Percentiles rank a stretch among this genome's conserved stretches.
These are phyloP conservation scores for Vulpes ferrilata DNA, from an alignment of 2,113 vertebrate species.

Conservation along the genomic window DNA sequence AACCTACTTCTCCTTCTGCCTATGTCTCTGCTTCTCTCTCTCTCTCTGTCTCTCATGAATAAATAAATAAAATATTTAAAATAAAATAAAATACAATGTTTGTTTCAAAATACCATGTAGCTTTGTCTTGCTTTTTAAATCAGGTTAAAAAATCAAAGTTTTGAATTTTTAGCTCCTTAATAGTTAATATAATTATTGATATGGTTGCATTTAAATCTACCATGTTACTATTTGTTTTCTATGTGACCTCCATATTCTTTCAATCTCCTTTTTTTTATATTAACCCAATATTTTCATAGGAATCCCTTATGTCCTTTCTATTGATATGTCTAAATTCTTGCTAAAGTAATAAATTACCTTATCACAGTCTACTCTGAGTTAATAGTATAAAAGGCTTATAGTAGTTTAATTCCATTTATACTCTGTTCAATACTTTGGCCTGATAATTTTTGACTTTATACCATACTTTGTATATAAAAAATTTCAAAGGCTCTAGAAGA, in stretches of 20 bases:
- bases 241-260: not conserved
- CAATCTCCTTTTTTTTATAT: not conserved
- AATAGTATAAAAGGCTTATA: constrained; percentile 22
- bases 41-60: no score
- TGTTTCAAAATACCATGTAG: not conserved
- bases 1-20: no score
- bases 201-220: not conserved
- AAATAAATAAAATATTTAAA: no score
- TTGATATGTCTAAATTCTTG: not conserved
- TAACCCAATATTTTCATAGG: not conserved
- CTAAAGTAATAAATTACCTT: not conserved
- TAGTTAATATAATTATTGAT: not conserved
- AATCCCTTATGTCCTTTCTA: not conserved
- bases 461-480: not conserved
- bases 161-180: not conserved
- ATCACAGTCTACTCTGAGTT: not conserved
- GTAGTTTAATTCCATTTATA: not conserved
- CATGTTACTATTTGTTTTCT: constrained; percentile 3
- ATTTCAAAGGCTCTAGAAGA: not conserved
- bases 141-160: not conserved
- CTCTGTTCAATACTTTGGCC: not conserved
- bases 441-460: constrained; percentile 10
- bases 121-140: not conserved
- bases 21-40: no score
- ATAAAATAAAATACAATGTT: no score